phyloP scores from a whole-genome alignment of 1,140 invertebrate genomes.

The Hycleus cichorii region DNA sequence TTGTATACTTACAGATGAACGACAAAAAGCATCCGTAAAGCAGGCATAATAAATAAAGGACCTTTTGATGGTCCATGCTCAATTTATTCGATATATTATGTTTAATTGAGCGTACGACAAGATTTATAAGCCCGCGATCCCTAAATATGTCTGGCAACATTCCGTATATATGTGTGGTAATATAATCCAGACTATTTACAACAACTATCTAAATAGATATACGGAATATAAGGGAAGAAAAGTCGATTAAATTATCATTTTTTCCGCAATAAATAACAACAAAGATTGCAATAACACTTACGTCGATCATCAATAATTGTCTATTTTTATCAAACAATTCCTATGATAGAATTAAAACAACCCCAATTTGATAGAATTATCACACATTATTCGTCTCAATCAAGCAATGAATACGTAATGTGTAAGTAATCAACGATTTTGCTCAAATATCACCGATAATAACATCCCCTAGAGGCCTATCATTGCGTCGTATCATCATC shows the following conservation, averaged over 20 bases:
- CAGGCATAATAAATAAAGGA: slow-evolving; percentile 23
- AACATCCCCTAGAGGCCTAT: background rate
- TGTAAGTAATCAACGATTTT: background rate
- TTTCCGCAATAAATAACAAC: too few relatives aligned
- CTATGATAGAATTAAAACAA: background rate
- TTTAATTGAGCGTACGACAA: slow-evolving; percentile 37
- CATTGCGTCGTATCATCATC: background rate
- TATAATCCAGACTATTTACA: too few relatives aligned
- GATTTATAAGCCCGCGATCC: slow-evolving; percentile 27
- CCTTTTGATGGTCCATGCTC: slow-evolving; percentile 28
- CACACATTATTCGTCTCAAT: slow-evolving; percentile 10
- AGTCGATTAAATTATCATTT: too few relatives aligned
- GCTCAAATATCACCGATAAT: background rate
- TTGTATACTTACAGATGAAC: background rate
- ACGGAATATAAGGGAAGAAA: too few relatives aligned
- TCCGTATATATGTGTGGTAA: too few relatives aligned
- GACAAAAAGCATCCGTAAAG: slow-evolving; percentile 19
- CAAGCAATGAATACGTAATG: slow-evolving; percentile 18
- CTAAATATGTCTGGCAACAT: slow-evolving; percentile 2
- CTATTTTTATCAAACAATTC: too few relatives aligned
- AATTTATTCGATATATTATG: slow-evolving; percentile 35
- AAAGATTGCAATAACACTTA: too few relatives aligned
- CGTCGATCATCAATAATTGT: too few relatives aligned
- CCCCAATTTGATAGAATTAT: slow-evolving; percentile 14
- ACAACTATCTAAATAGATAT: too few relatives aligned